phyloP scores from a whole-genome alignment of 1,140 invertebrate species.

The Drosophila triauraria region DNA sequence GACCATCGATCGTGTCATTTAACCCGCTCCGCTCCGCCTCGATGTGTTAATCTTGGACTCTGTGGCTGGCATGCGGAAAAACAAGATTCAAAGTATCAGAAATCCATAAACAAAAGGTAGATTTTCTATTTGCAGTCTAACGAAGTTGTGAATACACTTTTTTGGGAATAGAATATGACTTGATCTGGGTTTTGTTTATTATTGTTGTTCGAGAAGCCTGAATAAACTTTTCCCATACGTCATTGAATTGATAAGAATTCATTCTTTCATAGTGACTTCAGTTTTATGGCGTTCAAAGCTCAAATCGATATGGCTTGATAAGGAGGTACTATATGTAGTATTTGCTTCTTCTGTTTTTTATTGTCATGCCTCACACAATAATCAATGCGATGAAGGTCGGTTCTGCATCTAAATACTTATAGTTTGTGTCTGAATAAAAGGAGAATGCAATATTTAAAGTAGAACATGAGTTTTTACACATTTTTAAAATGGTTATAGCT shows the following conservation, averaged over 20 bases:
- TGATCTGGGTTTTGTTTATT: background rate
- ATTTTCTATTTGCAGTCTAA: background rate
- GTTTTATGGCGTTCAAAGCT: constrained; percentile 33
- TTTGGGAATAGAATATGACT: background rate
- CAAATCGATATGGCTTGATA: constrained; percentile 26
- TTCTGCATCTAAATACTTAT: background rate
- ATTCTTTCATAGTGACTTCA: constrained; percentile 20
- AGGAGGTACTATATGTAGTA: constrained; percentile 2
- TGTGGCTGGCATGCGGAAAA: constrained; percentile 59
- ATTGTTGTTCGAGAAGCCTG: background rate
- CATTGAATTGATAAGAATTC: constrained; percentile 29
- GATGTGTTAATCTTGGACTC: constrained; percentile 70
- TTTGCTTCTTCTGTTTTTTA: background rate
- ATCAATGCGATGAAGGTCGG: constrained; percentile 11
- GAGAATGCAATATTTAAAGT: background rate
- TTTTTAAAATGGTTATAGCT: too few relatives aligned
- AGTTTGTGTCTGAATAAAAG: background rate
- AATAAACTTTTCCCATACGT: constrained; percentile 16
- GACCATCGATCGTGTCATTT: constrained; percentile 75
- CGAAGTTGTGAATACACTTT: constrained; percentile 9
- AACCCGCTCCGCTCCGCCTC: constrained; percentile 48
- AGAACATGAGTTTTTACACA: too few relatives aligned
- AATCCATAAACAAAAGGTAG: constrained; percentile 20
- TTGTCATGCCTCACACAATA: constrained; percentile 1
- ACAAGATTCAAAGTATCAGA: constrained; percentile 37